These are phyloP conservation scores for Simalia tracyae DNA, from an alignment of 2,797 vertebrate species.

Conservation along the genomic window DNA sequence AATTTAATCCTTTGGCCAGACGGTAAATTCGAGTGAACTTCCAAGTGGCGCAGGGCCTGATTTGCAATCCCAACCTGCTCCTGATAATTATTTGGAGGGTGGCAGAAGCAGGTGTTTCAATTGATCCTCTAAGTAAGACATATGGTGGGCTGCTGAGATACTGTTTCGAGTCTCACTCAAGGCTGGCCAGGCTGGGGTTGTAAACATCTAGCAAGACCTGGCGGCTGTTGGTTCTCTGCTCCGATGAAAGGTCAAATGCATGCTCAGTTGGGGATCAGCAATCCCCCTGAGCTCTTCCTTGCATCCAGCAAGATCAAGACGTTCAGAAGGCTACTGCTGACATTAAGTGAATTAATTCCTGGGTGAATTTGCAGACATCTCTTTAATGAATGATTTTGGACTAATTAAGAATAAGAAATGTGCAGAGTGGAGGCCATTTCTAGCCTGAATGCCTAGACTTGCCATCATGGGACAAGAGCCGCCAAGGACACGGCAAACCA, in stretches of 20 bases:
- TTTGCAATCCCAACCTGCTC: too few relatives aligned
- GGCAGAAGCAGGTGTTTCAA: too few relatives aligned
- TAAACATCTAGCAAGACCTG: background rate
- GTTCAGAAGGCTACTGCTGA: background rate
- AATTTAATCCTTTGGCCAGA: background rate
- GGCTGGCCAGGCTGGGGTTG: background rate
- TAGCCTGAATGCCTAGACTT: background rate
- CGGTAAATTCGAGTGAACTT: too few relatives aligned
- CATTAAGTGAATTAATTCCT: background rate
- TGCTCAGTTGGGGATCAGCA: background rate
- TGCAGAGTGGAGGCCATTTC: background rate
- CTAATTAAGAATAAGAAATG: background rate
- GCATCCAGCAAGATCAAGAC: background rate
- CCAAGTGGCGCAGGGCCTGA: too few relatives aligned
- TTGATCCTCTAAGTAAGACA: background rate
- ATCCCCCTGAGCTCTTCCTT: background rate
- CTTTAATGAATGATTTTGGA: background rate
- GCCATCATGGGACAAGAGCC: background rate
- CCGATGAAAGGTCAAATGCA: background rate
- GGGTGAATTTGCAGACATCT: background rate
- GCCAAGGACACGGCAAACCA: background rate
- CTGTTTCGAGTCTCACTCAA: background rate
- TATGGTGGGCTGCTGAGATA: background rate
- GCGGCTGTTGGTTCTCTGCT: background rate
- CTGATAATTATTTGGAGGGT: too few relatives aligned